These are phyloP conservation scores for Protobothrops flavoviridis DNA, from an alignment of 2,113 vertebrate genomes.

Conservation along the genomic window DNA sequence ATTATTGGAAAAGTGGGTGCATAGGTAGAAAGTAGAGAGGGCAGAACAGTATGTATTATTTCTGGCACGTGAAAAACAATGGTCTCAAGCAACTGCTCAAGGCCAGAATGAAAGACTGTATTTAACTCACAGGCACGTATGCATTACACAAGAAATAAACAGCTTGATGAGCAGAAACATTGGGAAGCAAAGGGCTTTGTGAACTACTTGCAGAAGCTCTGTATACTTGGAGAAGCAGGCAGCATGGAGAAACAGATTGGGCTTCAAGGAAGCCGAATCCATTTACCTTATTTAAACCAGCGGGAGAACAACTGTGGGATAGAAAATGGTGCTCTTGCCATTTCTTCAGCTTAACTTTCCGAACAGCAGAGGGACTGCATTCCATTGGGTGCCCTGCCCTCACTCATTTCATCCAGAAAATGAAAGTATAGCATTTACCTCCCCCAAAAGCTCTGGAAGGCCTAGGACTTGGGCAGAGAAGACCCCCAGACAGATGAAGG, in stretches of 20 bases:
- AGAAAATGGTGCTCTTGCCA: neutral
- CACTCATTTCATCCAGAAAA: neutral
- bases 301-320: neutral
- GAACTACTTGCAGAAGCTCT: neutral
- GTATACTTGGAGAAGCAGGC: neutral
- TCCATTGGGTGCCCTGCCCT: neutral
- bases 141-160: neutral
- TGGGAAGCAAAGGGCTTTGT: neutral
- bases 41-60: neutral
- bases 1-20: neutral
- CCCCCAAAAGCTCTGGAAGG: conserved; percentile 80
- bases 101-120: neutral
- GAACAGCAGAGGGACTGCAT: too few relatives aligned
- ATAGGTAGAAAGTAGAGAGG: neutral
- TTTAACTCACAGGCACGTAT: neutral
- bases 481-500: conserved; percentile 88
- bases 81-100: neutral
- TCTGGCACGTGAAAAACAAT: neutral
- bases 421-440: conserved; percentile 59
- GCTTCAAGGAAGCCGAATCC: neutral
- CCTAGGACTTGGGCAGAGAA: conserved; percentile 85
- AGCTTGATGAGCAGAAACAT: neutral
- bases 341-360: neutral
- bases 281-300: neutral
- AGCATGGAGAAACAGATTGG: neutral